These are phyloP conservation scores for Zonitis immaculata DNA, from an alignment of 2,888 invertebrate genomes.

Conservation along the genomic window DNA sequence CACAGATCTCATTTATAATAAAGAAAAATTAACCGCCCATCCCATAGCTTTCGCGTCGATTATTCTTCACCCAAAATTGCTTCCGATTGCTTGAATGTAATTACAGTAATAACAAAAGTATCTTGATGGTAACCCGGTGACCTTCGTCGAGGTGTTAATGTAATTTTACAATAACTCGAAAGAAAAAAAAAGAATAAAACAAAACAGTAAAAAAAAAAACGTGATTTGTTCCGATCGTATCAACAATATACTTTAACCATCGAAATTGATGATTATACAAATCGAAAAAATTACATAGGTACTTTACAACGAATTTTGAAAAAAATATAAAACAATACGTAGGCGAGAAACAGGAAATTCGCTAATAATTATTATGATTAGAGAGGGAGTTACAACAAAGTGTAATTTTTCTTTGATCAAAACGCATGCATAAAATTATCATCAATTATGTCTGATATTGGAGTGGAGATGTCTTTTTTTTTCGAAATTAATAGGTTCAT, in stretches of 20 bases:
- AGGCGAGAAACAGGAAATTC: too few relatives aligned
- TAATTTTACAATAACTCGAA: too few relatives aligned
- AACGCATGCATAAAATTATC: conserved; percentile 25
- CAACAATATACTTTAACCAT: conserved; percentile 6
- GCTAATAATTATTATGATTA: too few relatives aligned
- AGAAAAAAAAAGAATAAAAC: too few relatives aligned
- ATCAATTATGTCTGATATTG: conserved; percentile 26
- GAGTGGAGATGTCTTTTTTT: conserved; percentile 21
- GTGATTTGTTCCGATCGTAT: conserved; percentile 14
- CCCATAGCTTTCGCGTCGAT: background rate
- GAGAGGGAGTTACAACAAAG: background rate
- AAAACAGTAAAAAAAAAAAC: too few relatives aligned
- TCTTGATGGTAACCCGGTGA: conserved; percentile 11
- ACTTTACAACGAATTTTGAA: too few relatives aligned
- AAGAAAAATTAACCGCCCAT: background rate
- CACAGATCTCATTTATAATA: background rate
- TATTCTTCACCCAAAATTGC: conserved; percentile 12
- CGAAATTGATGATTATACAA: conserved; percentile 14
- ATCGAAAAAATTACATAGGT: too few relatives aligned
- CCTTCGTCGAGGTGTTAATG: conserved; percentile 16
- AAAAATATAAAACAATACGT: too few relatives aligned
- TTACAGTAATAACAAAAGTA: conserved; percentile 14
- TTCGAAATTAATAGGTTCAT: conserved; percentile 26
- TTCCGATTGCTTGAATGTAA: conserved; percentile 17
- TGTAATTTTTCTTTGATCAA: conserved; percentile 7